A percentile compares a stretch with the other conserved stretches of the same genome.
Conservation (phyloP, 2,113 vertebrate genomes). For the Stigmatopora nigra region DNA sequence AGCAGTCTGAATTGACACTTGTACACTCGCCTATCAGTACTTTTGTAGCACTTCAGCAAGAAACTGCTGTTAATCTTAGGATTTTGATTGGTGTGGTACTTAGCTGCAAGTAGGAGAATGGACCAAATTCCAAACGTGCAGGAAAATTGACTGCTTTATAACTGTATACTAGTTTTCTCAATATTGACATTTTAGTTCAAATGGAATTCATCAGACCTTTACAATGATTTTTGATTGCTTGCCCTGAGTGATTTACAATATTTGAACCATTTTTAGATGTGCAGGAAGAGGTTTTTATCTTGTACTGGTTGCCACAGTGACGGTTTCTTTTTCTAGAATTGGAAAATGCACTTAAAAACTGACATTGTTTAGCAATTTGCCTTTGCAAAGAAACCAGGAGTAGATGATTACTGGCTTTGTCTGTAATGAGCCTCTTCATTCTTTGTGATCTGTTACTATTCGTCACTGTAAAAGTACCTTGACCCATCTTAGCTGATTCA, state of each 20-base stretch:
- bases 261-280: too few species aligned
- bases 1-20: neutral
- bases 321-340: neutral
- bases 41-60: neutral
- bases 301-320: neutral
- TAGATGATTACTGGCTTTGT: neutral
- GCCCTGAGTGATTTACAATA: too few species aligned
- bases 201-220: too few species aligned
- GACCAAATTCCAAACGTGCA: neutral
- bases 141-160: too few species aligned
- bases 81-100: neutral
- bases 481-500: conserved; percentile 83
- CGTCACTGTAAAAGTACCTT: conserved; percentile 88
- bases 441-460: conserved; percentile 87
- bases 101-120: neutral
- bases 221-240: too few species aligned
- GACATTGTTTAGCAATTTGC: neutral
- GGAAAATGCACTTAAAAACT: neutral
- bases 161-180: too few species aligned
- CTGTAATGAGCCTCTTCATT: conserved; percentile 79
- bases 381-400: neutral
- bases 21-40: neutral
- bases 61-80: neutral
- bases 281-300: neutral
- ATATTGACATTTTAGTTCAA: too few species aligned